Base-by-base conservation (phyloP, 2,888 invertebrate species). In the Nymphalis urticae region DNA sequence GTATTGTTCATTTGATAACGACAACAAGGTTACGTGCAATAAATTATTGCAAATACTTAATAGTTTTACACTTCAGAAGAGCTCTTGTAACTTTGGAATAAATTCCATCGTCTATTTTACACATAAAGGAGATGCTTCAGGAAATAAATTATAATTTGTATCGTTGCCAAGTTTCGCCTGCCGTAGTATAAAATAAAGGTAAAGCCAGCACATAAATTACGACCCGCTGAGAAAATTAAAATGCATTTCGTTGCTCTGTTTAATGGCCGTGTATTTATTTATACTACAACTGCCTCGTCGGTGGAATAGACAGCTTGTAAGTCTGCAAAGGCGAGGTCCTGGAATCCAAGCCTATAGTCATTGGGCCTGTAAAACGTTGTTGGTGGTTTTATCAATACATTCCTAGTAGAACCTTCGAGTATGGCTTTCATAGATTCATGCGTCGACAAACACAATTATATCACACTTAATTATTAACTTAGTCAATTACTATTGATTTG, bases 161-260 rank as follows among this genome's bases (percentile, higher is more conserved):
- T 48, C 69, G 64, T 68, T 74, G 76, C 76, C 76, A 75, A 74
- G 70, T 72, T 74, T 42, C 58, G 42, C 36, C 16, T 58, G 62
- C 19, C 53, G 48, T 67, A 42, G 48, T 58, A 62, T 48, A 61
- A 61, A 67, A 67, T 71, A 68, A 73, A 73, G 72, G 72, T 73
- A 32, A 72, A 72, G 63, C 58, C 71, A 65, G 72, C 71, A 74
- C 74, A 76, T 76, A 78, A 77, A 72, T 73, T 71, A 75, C 71
- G 69, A 36, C 61, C 65, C 64, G 64, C 64, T 66, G 74, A 72
- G 76, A 75, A 77, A 80, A 79, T 80, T 80, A 75, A 79, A 78
- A 79, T 73, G 75, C 70, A 73, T 76, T 78, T 75, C 73, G 75
- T 75, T 66, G 71, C 73, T 67, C 65, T 64, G 66, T 66, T 70